Conservation (phyloP, 2,888 invertebrate species). For the Crepidodera aurea region DNA sequence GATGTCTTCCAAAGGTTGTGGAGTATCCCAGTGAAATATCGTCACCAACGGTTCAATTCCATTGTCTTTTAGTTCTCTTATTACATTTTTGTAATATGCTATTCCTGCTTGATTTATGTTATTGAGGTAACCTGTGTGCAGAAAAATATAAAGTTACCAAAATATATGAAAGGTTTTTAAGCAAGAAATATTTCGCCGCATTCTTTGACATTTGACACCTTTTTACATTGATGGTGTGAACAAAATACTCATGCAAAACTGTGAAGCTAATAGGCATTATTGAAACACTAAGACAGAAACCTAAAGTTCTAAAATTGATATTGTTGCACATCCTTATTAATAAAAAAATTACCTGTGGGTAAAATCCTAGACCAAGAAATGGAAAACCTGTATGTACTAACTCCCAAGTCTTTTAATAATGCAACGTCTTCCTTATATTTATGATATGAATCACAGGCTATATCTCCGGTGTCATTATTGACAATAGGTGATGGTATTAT, state of each 20-base stretch:
- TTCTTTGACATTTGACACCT: too few species aligned
- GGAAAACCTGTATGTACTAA: slow-evolving; percentile 75
- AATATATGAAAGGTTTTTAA: too few species aligned
- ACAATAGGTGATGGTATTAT: slow-evolving; percentile 58
- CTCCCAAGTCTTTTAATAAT: slow-evolving; percentile 69
- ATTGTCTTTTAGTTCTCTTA: slow-evolving; percentile 60
- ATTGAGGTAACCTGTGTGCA: slow-evolving; percentile 66
- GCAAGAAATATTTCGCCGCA: too few species aligned
- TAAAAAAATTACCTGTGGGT: slow-evolving; percentile 67
- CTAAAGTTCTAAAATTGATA: too few species aligned
- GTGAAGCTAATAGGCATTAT: too few species aligned
- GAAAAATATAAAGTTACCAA: too few species aligned
- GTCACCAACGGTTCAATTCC: slow-evolving; percentile 66
- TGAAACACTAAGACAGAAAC: too few species aligned
- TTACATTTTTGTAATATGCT: slow-evolving; percentile 52
- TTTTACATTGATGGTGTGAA: too few species aligned
- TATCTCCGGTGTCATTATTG: slow-evolving; percentile 64
- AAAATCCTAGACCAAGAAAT: slow-evolving; percentile 80
- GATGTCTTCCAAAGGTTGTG: slow-evolving; percentile 60
- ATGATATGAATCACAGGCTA: slow-evolving; percentile 74
- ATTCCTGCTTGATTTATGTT: slow-evolving; percentile 74
- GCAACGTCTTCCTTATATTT: slow-evolving; percentile 68
- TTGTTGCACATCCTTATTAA: too few species aligned
- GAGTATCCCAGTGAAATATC: slow-evolving; percentile 66
- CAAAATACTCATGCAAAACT: too few species aligned